Conservation (phyloP, 2,888 invertebrate species). For the Dasysyrphus albostriatus region DNA sequence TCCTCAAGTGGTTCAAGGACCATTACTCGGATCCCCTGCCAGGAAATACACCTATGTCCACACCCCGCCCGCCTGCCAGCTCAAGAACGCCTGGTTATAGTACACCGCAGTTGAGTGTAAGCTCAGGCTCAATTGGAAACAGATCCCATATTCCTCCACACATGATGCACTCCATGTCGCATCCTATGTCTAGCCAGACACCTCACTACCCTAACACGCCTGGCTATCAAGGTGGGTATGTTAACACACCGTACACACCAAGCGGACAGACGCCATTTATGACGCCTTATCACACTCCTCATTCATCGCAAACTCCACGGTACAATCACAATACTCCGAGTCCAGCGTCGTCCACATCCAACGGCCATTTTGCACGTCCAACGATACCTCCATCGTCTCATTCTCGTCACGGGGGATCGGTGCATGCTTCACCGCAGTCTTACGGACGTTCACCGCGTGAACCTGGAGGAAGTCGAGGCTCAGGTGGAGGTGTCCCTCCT, state of each 20-base stretch:
- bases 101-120: constrained; percentile 80
- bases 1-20: constrained; percentile 99
- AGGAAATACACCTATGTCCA: constrained; percentile 88
- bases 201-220: constrained; percentile 91
- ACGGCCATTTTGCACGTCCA: constrained; percentile 86
- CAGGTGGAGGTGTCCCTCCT: constrained; percentile 46
- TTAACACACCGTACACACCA: constrained; percentile 95
- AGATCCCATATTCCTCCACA: constrained; percentile 89
- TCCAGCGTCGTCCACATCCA: constrained; percentile 81
- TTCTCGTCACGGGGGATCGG: constrained; percentile 76
- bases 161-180: constrained; percentile 89
- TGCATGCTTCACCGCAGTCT: constrained; percentile 76
- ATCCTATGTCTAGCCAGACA: constrained; percentile 89
- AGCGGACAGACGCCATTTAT: constrained; percentile 97
- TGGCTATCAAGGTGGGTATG: constrained; percentile 87
- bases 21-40: constrained; percentile 97
- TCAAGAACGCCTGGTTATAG: constrained; percentile 78
- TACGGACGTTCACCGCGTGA: constrained; percentile 77
- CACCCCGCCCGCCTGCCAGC: constrained; percentile 85
- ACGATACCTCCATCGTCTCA: constrained; percentile 81
- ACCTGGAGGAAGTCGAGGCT: constrained; percentile 71
- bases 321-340: constrained; percentile 84
- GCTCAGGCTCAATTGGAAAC: constrained; percentile 88
- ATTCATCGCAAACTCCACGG: constrained; percentile 88
- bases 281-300: constrained; percentile 93